Evolutionary conservation across 2,797 vertebrate genomes (phyloP).

Genomic region (Crenuchus spilurus): DNA sequence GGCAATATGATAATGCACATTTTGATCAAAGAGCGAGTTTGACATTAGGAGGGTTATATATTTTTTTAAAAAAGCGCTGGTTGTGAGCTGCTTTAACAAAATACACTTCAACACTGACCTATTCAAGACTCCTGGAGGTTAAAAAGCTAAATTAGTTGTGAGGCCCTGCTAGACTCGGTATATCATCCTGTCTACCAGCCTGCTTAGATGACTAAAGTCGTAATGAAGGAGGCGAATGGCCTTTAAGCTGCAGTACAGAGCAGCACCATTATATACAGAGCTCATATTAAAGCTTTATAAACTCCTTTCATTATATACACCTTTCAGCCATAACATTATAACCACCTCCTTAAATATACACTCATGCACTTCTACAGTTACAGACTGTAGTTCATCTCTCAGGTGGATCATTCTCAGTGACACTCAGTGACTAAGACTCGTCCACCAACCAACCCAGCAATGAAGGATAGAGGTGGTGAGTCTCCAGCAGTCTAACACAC

Average conservation of each 20-base stretch:
- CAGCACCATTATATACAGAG: not conserved
- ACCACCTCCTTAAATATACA: no score
- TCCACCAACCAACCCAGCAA: no score
- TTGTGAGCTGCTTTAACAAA: constrained; percentile 19
- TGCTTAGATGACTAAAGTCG: not conserved
- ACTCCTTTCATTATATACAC: not conserved
- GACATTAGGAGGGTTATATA: constrained; percentile 38
- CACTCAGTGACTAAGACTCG: no score
- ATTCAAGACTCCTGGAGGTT: constrained; percentile 24
- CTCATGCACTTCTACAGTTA: no score
- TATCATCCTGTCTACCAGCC: constrained; percentile 8
- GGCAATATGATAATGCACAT: constrained; percentile 37
- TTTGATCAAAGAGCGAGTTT: constrained; percentile 52
- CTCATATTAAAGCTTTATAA: not conserved
- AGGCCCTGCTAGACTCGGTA: constrained; percentile 18
- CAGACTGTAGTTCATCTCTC: no score
- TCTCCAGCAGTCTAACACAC: no score
- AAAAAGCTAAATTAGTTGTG: constrained; percentile 37
- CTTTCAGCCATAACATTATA: no score
- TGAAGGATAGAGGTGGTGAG: no score
- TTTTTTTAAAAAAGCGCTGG: not conserved
- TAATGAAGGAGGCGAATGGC: not conserved
- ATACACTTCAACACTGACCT: constrained; percentile 30
- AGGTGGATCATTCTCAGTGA: no score
- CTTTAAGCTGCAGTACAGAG: not conserved